phyloP scores from a whole-genome alignment of 2,888 invertebrate species.

The Palloptera scutellata region DNA sequence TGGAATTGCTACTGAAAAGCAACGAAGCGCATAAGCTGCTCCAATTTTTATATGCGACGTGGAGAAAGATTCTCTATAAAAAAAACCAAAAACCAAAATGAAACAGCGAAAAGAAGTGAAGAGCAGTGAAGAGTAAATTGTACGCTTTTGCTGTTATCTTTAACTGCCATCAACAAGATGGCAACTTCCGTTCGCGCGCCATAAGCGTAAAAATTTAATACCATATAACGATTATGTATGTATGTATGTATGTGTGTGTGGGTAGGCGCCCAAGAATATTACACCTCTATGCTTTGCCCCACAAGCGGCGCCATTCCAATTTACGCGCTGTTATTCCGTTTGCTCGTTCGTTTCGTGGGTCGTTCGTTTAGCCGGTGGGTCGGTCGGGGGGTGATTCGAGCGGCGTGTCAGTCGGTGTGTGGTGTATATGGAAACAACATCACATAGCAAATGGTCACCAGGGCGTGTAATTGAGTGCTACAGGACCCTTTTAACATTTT shows the following conservation, averaged over 20 bases:
- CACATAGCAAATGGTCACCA: conserved; percentile 59
- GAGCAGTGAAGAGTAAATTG: conserved; percentile 19
- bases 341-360: conserved; percentile 5
- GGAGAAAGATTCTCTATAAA: conserved; percentile 11
- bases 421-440: conserved; percentile 27
- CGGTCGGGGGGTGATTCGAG: too few species aligned
- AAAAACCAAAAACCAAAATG: conserved; percentile 43
- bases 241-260: too few species aligned
- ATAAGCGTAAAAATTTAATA: conserved; percentile 51
- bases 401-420: conserved; percentile 22
- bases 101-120: conserved; percentile 36
- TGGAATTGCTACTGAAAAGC: conserved; percentile 30
- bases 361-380: too few species aligned
- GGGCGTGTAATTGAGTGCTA: conserved; percentile 66
- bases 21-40: conserved; percentile 37
- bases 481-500: conserved; percentile 65
- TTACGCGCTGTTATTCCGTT: too few species aligned
- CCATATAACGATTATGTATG: too few species aligned
- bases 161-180: conserved; percentile 65
- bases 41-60: conserved; percentile 14
- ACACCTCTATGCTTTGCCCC: too few species aligned
- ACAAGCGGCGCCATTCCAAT: too few species aligned
- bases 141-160: conserved; percentile 50
- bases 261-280: too few species aligned
- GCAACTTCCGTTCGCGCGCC: conserved; percentile 64